Evolutionary conservation across 2,113 vertebrate genomes (phyloP), one percentile per base, ranked within the genome.

Genomic region (Dromiciops gliroides): DNA sequence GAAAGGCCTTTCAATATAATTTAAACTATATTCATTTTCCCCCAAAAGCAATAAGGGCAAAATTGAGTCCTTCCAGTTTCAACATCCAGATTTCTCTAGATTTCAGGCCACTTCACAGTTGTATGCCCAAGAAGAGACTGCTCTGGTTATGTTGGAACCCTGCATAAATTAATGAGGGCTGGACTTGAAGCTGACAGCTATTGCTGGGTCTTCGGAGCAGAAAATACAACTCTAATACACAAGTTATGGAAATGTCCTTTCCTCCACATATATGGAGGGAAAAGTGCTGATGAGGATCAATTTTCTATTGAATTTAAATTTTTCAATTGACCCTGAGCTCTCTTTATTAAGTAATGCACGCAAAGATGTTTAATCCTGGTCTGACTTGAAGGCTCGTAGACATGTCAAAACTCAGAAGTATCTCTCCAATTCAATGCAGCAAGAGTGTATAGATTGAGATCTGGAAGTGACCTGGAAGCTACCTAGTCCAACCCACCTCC

Each of bases 261-360:
- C 91, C 96, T 97, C 97, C 97, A 90, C 95, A 96, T 92, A 93
- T 96, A 94, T 97, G 91, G 95, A 95, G 49, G 92, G 97, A 92
- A 96, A 97, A 97, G 93, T 95, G 92, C 94, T 98, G 96, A 97
- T 97, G 95, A 96, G 90, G 96, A 97, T 98, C 97, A 97, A 97
- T 98, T 97, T 96, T 90, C 95, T 97, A 97, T 97, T 97, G 97
- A 97, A 97, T 97, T 98, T 94, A 95, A 96, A 97, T 94, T 98
- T 98, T 97, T 97, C 96, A 96, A 49, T 97, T 97, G 97, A 97
- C 96, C 96, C 92, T 60, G 94, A 95, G 94, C 91, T 95, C 95
- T 97, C 96, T 97, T 97, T 97, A 97, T 97, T 97, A 98, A 97
- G 95, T 96, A 97, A 96, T 95, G 92, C 53, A 89, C 93, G 96